A percentile compares a stretch with the other conserved stretches of the same genome.
phyloP scores from a whole-genome alignment of 2,113 vertebrate species.

The Agapornis roseicollis region DNA sequence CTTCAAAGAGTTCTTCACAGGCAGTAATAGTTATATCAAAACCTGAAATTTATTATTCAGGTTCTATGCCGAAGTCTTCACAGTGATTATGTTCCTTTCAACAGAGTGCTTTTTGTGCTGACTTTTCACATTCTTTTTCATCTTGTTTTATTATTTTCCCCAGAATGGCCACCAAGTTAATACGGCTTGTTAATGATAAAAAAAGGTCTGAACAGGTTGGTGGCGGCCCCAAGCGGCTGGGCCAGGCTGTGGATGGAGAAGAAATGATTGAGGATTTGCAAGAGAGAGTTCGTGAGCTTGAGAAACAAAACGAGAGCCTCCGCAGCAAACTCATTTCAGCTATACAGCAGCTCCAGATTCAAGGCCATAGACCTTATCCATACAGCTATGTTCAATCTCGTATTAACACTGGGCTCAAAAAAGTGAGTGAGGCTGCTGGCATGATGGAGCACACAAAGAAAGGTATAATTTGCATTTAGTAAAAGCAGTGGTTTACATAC shows the following conservation, averaged over 20 bases:
- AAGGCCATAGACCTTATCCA: conserved; percentile 53
- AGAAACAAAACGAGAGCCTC: conserved; percentile 84
- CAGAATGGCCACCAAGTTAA: conserved; percentile 92
- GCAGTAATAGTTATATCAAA: conserved; percentile 98
- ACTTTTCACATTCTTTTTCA: conserved; percentile 87
- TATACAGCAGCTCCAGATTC: conserved; percentile 84
- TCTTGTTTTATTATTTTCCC: conserved; percentile 76
- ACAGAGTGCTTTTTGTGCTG: conserved; percentile 84
- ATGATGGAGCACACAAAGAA: conserved; percentile 25
- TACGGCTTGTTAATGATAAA: conserved; percentile 87
- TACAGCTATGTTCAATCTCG: conserved; percentile 78
- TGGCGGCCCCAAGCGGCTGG: conserved; percentile 74
- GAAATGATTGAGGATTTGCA: conserved; percentile 86
- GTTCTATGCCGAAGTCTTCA: conserved; percentile 86
- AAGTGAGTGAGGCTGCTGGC: background rate
- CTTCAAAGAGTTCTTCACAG: conserved; percentile 95
- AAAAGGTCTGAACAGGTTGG: conserved; percentile 80
- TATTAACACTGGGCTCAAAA: conserved; percentile 73
- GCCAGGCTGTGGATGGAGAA: conserved; percentile 84
- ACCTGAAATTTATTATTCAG: conserved; percentile 98
- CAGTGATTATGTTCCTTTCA: conserved; percentile 89
- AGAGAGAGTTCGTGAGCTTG: conserved; percentile 80
- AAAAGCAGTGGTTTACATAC: background rate
- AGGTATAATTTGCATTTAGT: conserved; percentile 52
- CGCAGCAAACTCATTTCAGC: conserved; percentile 80